Conservation (phyloP, 2,113 vertebrate genomes). For the Holacanthus passer region DNA sequence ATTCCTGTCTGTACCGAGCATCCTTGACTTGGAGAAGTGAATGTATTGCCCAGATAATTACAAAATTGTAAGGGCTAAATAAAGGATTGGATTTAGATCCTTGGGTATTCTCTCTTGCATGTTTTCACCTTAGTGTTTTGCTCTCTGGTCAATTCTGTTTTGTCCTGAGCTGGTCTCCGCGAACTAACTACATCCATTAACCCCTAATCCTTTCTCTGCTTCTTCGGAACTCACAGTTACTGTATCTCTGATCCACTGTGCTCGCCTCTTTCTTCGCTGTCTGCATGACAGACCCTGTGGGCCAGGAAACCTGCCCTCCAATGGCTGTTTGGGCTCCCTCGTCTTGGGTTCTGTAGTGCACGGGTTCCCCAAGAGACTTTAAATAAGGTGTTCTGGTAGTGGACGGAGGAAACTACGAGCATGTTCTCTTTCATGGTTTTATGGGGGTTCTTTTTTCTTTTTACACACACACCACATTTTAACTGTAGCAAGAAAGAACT, state of each 20-base stretch:
- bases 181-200: constrained; percentile 57
- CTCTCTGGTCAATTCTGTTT: background rate
- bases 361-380: background rate
- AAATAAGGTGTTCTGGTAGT: background rate
- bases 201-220: constrained; percentile 43
- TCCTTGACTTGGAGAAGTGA: background rate
- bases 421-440: constrained; percentile 29
- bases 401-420: background rate
- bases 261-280: constrained; percentile 7
- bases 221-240: constrained; percentile 35
- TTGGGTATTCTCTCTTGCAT: constrained; percentile 41
- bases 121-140: constrained; percentile 3
- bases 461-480: constrained; percentile 19
- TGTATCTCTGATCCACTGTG: background rate
- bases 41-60: background rate
- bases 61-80: background rate
- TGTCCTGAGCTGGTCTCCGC: constrained; percentile 18
- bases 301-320: background rate
- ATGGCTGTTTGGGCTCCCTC: constrained; percentile 2
- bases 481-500: background rate
- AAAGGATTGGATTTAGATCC: constrained; percentile 8
- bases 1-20: constrained; percentile 10
- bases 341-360: constrained; percentile 30
- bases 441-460: background rate
- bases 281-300: constrained; percentile 31